phyloP scores from a whole-genome alignment of 35 echinoderm and acorn worm genomes.

The Apostichopus japonicus region DNA sequence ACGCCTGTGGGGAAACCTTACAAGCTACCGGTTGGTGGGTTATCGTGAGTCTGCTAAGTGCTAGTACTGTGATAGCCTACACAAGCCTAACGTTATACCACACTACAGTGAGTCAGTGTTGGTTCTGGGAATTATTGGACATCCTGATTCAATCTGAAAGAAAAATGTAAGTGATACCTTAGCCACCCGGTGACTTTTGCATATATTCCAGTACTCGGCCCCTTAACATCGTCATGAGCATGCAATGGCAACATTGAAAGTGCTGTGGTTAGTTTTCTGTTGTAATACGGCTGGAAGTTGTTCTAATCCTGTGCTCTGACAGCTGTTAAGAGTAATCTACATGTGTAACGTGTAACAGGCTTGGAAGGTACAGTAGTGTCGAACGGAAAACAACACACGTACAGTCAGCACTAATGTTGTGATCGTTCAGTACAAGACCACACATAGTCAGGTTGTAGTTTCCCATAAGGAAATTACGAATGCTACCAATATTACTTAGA shows the following conservation, averaged over 20 bases:
- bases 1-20: too few relatives aligned
- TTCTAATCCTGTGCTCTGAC: not conserved
- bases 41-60: too few relatives aligned
- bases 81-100: not conserved
- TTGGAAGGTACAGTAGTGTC: too few relatives aligned
- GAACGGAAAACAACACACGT: not conserved
- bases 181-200: constrained; percentile 67
- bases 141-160: not conserved
- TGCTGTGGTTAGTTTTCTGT: not conserved
- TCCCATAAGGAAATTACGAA: too few relatives aligned
- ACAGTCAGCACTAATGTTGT: not conserved
- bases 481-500: too few relatives aligned
- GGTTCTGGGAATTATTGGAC: not conserved
- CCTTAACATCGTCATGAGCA: constrained; percentile 57
- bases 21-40: too few relatives aligned
- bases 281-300: too few relatives aligned
- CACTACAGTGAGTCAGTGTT: not conserved
- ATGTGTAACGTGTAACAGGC: not conserved
- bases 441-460: too few relatives aligned
- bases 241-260: constrained; percentile 68
- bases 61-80: not conserved
- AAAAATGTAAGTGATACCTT: constrained; percentile 41
- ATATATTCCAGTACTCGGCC: constrained; percentile 52
- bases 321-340: not conserved
- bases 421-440: not conserved